Base-by-base conservation (phyloP, 2,797 vertebrate species). In the Myotis findleyi region DNA sequence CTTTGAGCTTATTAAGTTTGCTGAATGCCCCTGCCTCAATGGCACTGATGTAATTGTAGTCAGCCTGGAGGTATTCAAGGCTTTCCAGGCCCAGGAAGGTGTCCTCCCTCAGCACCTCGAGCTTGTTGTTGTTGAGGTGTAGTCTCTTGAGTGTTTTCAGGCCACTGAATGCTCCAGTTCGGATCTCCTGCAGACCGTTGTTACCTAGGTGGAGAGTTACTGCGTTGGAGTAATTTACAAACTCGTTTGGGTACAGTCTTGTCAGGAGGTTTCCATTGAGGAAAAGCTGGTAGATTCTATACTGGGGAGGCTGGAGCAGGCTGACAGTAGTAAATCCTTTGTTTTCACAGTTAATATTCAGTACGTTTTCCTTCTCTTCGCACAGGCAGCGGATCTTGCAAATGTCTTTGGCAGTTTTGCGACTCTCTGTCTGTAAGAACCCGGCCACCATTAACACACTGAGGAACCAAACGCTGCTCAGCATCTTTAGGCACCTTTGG, bases 391-490 rank as follows among this genome's bases (percentile, higher is more conserved):
- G 99, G 97, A 98, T 99, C 98, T 99, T 99, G 99, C 99, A 99
- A 98, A 99, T 99, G 98, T 99, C 99, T 99, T 99, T 99, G 98
- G 99, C 99, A 99, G 99, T 99, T 99, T 99, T 99, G 98, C 99
- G 99, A 99, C 99, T 99, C 98, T 99, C 99, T 80, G 99, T 99
- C 98, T 98, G 98, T 79, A 99, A 99, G 98, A 99, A 98, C 98
- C 99, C 99, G 97, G 99, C 99, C 98, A 99, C 99, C 97, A 99
- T 99, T 98, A 99, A 99, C 98, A 99, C 98, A 98, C 99, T 99
- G 98, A 99, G 98, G 97, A 99, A 98, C 98, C 99, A 98, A 98
- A 99, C 98, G 98, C 99, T 98, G 98, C 99, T 99, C 99, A 99
- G 99, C 99, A 99, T 99, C 98, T 99, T 99, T 99, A 99, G 97